phyloP scores from a whole-genome alignment of 2,113 vertebrate species.

The Pavo muticus region DNA sequence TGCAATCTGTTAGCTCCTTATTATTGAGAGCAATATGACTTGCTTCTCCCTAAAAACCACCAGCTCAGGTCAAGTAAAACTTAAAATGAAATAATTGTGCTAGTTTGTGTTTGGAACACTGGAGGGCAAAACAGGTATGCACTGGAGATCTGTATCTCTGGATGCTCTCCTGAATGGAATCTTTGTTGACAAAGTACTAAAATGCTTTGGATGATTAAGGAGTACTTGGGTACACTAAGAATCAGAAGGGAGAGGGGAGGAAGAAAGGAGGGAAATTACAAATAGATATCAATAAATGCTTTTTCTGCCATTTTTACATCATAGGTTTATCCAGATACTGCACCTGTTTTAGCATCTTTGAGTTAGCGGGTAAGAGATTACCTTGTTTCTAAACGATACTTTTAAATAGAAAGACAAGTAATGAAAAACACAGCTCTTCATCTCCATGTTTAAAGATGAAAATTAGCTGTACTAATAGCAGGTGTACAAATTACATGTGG shows the following conservation, averaged over 20 bases:
- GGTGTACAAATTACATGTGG: background rate
- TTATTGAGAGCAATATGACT: background rate
- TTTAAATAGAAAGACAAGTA: background rate
- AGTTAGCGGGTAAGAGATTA: background rate
- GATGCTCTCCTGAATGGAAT: background rate
- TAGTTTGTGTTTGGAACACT: background rate
- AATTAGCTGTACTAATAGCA: background rate
- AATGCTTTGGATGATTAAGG: background rate
- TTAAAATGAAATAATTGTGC: constrained; percentile 4
- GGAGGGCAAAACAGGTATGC: background rate
- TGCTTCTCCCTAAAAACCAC: constrained; percentile 18
- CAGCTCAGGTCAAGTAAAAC: constrained; percentile 2
- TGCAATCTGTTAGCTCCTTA: background rate
- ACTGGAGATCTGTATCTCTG: background rate
- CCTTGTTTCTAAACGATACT: background rate
- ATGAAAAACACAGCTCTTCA: background rate
- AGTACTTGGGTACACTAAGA: background rate
- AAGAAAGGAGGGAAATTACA: background rate
- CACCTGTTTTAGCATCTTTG: background rate
- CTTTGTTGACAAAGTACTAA: background rate
- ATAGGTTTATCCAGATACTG: background rate
- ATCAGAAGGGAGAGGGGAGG: background rate
- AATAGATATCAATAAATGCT: background rate
- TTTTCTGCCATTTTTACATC: background rate
- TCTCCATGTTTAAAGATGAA: background rate